A percentile compares a stretch with the other conserved stretches of the same genome.
Conservation (phyloP, 2,888 invertebrate species). For the Caenorhabditis sp. region DNA sequence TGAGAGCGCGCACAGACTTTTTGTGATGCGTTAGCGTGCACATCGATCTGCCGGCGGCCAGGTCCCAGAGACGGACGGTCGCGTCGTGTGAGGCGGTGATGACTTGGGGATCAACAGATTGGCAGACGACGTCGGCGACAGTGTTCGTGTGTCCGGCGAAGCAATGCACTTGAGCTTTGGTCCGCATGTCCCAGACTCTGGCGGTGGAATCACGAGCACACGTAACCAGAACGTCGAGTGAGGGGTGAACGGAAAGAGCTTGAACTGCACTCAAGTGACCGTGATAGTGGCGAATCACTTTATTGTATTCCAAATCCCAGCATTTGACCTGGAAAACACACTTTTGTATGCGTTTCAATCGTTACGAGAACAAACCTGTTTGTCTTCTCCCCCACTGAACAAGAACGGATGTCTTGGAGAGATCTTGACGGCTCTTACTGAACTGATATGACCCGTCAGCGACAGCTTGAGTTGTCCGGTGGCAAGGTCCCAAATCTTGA, state of each 20-base stretch:
- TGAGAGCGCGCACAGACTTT: constrained; percentile 83
- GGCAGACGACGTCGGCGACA: constrained; percentile 93
- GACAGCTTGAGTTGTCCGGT: constrained; percentile 95
- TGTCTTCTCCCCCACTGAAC: constrained; percentile 98
- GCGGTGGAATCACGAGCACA: constrained; percentile 96
- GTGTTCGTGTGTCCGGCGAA: constrained; percentile 96
- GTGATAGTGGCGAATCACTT: constrained; percentile 93
- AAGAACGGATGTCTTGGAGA: constrained; percentile 95
- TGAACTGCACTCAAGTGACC: constrained; percentile 96
- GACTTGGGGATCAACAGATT: constrained; percentile 91
- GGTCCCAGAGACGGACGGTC: constrained; percentile 96
- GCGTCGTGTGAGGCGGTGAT: constrained; percentile 87
- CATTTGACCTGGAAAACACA: constrained; percentile 86
- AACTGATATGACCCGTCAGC: constrained; percentile 97
- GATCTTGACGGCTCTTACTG: constrained; percentile 94
- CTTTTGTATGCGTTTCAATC: neutral
- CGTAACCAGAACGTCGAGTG: constrained; percentile 92
- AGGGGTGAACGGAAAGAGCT: constrained; percentile 92
- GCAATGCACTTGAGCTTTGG: constrained; percentile 97
- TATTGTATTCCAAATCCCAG: constrained; percentile 99
- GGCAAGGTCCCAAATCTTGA: constrained; percentile 99
- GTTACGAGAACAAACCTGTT: constrained; percentile 83
- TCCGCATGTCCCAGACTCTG: constrained; percentile 98
- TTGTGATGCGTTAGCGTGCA: constrained; percentile 98
- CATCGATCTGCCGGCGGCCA: constrained; percentile 93